Conservation (phyloP, 2,797 vertebrate genomes). For the Phalanger gymnotis region DNA sequence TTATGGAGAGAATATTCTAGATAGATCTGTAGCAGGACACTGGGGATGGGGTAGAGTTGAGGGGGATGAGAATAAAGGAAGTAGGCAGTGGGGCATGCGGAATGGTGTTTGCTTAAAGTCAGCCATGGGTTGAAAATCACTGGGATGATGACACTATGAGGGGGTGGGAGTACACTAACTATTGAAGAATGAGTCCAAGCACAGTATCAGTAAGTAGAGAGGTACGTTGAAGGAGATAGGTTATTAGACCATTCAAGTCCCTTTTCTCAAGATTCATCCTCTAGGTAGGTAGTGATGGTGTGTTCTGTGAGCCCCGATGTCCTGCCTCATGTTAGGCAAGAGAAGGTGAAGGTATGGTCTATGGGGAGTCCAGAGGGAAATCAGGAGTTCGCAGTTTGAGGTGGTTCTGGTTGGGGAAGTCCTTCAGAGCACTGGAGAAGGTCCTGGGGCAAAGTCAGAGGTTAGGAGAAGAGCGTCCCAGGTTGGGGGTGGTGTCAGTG, state of each 20-base stretch:
- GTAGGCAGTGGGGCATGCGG: not conserved
- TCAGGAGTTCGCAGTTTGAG: not conserved
- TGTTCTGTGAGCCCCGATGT: not conserved
- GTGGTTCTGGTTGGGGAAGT: not conserved
- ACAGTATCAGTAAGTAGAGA: not conserved
- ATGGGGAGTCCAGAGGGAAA: not conserved
- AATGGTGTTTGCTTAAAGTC: not conserved
- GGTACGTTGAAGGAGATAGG: not conserved
- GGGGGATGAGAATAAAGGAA: not conserved
- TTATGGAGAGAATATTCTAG: not conserved
- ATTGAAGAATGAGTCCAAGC: not conserved
- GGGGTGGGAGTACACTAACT: not conserved
- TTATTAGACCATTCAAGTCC: not conserved
- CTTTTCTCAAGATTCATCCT: not conserved
- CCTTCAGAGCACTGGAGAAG: not conserved
- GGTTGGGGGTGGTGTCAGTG: not conserved
- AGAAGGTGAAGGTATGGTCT: not conserved
- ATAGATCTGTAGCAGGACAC: not conserved
- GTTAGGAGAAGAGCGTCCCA: not conserved
- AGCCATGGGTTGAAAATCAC: not conserved
- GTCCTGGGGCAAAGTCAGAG: not conserved
- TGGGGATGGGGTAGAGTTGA: not conserved
- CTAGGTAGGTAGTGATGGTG: not conserved
- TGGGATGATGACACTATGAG: not conserved
- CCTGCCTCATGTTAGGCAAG: not conserved